Evolutionary conservation across 1,140 invertebrate species (phyloP), one percentile per base, ranked within the genome.

Genomic region (Eciton burchellii): DNA sequence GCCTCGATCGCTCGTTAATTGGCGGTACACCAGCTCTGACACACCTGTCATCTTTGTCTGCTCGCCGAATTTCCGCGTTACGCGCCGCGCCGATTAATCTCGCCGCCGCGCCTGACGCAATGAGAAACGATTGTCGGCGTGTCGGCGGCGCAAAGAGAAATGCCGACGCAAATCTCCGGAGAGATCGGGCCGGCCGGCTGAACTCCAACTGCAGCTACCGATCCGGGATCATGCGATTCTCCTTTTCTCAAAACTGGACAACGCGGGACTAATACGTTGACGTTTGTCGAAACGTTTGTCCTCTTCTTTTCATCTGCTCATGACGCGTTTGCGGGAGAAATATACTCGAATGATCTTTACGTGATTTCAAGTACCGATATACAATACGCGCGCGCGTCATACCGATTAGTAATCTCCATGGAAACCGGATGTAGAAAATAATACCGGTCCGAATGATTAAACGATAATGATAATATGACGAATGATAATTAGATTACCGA

Each of bases 11-110:
- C 29, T 62, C 35, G 21, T 77, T 43, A 68, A 77, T 76, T 76
- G 43, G 74, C 47, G 49, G 56, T 68, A 70, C 43, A 70, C 43
- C 21, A 70, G 41, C 63, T 79, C 74, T 70, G 63, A n/a, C 56
- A 70, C 74, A 79, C 74, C 41, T 79, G 74, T 79, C 74, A 79
- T 70, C 63, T 79, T 79, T 70, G 74, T 70, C 49, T 68, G 63
- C 74, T 68, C 63, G 63, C 41, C 21, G 62, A 35, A 70, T 79
- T 79, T 21, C 49, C 74, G 24, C 63, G 63, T 8, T 35, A 70
- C 11, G 35, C n/a, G 19, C n/a, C n/a, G 19, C 19, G 16, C 24
- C 74, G 43, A 79, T 70, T 68, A 70, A 77, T 79, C 43, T 68
- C 24, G 16, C 47, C 74, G 63, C 49, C 16, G 47, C 74, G 63